Conservation (phyloP, 2,113 vertebrate genomes). For the Meleagris gallopavo region DNA sequence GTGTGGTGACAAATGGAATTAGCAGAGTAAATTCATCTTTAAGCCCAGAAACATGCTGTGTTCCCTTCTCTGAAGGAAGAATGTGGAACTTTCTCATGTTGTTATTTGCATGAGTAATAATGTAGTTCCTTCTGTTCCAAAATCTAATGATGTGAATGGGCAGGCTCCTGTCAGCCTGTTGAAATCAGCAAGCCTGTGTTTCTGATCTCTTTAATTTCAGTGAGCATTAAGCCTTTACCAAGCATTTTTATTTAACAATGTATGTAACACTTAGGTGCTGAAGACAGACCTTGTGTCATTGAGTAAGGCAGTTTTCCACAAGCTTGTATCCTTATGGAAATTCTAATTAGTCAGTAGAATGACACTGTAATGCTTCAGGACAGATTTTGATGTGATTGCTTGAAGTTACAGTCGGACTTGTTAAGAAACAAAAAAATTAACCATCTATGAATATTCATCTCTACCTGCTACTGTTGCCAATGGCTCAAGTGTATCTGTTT, state of each 20-base stretch:
- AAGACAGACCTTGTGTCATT: neutral
- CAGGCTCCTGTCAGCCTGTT: neutral
- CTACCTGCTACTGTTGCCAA: neutral
- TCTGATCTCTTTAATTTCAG: neutral
- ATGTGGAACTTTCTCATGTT: neutral
- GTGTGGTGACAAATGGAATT: neutral
- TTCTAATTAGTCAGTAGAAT: neutral
- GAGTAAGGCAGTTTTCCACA: neutral
- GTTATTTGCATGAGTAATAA: neutral
- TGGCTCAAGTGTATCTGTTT: neutral
- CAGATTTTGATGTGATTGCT: neutral
- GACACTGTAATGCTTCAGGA: neutral
- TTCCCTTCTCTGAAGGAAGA: neutral
- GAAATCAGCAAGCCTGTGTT: neutral
- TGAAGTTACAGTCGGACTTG: neutral
- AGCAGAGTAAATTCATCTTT: neutral
- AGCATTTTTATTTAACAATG: neutral
- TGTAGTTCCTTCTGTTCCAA: neutral
- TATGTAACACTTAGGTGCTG: fast-evolving
- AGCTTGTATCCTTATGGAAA: neutral
- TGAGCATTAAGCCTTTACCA: neutral
- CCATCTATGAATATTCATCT: neutral
- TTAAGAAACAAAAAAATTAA: neutral
- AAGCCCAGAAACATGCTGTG: neutral
- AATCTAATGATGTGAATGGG: neutral